Percentiles rank a stretch among this genome's conserved stretches.
Conservation (phyloP, 2,888 invertebrate species). For the Stictocephala bisonia region DNA sequence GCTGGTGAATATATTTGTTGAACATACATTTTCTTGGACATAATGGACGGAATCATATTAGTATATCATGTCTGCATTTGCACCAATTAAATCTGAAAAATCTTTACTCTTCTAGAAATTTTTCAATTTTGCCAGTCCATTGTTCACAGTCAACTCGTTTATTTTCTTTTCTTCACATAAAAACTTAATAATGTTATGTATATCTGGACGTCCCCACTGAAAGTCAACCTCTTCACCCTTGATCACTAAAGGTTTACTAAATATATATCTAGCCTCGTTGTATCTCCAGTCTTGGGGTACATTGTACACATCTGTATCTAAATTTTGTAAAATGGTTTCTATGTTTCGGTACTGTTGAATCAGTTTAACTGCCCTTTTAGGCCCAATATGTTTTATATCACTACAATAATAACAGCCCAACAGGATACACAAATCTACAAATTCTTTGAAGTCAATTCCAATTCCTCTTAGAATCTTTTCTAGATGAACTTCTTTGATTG, state of each 20-base stretch:
- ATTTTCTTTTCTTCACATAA: no score
- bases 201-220: neutral
- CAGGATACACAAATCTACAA: constrained; percentile 4
- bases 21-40: no score
- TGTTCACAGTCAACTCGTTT: no score
- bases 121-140: no score
- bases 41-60: no score
- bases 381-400: neutral
- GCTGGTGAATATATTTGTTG: no score
- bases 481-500: neutral
- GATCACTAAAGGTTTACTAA: neutral
- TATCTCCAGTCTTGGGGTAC: constrained; percentile 4
- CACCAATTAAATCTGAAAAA: no score
- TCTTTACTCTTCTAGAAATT: no score
- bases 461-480: neutral
- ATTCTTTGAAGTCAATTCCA: neutral
- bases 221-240: neutral
- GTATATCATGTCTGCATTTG: no score
- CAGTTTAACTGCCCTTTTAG: neutral
- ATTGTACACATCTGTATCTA: neutral
- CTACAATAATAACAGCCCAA: constrained; percentile 10
- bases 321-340: neutral
- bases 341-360: neutral
- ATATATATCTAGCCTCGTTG: neutral
- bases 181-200: neutral